Conservation (phyloP, 2,113 vertebrate species). For the Numenius arquata region DNA sequence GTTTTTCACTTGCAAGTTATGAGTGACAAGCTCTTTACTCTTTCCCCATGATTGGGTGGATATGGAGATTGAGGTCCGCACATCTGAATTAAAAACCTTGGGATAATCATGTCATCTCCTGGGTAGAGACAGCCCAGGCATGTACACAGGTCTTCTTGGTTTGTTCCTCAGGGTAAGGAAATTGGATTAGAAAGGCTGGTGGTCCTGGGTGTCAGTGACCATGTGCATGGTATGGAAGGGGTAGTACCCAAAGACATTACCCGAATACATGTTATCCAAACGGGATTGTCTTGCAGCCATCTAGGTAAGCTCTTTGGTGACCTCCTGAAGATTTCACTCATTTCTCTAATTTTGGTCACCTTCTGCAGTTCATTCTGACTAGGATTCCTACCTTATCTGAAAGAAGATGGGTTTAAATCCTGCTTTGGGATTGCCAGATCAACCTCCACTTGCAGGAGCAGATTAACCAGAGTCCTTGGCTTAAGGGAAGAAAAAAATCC, state of each 20-base stretch:
- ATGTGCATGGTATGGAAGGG: rapidly evolving
- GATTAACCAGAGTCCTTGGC: not conserved
- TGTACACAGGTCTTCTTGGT: not conserved
- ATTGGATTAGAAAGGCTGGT: not conserved
- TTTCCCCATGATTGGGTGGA: not conserved
- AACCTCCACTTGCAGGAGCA: not conserved
- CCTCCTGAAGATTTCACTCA: not conserved
- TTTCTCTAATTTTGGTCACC: not conserved
- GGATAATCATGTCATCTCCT: not conserved
- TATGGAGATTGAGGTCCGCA: not conserved
- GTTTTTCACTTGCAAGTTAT: not conserved
- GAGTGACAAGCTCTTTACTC: conserved; percentile 6
- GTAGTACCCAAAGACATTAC: rapidly evolving
- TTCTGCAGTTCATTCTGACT: not conserved
- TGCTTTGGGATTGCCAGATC: not conserved
- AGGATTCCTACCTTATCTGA: not conserved
- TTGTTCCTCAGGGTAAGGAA: not conserved
- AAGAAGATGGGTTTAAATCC: not conserved
- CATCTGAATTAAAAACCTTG: not conserved
- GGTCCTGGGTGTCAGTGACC: not conserved
- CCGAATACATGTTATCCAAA: not conserved
- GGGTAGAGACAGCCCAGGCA: not conserved
- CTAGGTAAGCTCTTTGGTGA: not conserved
- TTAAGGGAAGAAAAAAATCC: not conserved
- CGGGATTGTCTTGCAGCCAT: not conserved